These are phyloP conservation scores for Platanista minor DNA, from an alignment of 2,113 vertebrate genomes.

Conservation along the genomic window DNA sequence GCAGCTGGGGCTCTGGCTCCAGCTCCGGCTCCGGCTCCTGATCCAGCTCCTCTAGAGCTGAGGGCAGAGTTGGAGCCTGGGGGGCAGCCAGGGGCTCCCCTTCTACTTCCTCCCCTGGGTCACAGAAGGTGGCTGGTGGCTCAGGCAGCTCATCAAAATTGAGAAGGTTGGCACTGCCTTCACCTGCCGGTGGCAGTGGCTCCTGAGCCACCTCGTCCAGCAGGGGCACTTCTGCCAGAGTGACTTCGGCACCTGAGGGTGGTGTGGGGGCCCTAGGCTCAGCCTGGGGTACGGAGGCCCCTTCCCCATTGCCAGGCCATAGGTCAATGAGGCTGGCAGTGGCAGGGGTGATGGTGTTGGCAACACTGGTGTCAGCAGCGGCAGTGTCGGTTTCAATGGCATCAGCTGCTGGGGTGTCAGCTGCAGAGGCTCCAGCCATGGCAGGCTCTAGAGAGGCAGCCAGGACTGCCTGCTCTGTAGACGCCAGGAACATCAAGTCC, in stretches of 20 bases:
- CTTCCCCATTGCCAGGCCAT: constrained; percentile 84
- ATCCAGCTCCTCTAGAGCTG: constrained; percentile 69
- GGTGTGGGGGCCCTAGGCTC: constrained; percentile 72
- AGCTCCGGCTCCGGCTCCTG: constrained; percentile 73
- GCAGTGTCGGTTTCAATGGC: constrained; percentile 50
- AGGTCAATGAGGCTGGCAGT: constrained; percentile 86
- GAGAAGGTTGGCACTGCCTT: constrained; percentile 82
- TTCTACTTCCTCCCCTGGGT: constrained; percentile 79
- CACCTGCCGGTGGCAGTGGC: constrained; percentile 50
- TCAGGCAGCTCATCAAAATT: constrained; percentile 93
- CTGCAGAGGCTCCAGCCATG: neutral
- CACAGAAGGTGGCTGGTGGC: constrained; percentile 86
- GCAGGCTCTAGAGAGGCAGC: constrained; percentile 28
- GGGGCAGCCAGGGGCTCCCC: constrained; percentile 83
- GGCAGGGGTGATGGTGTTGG: constrained; percentile 61
- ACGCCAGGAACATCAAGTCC: constrained; percentile 77
- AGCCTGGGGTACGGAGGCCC: constrained; percentile 50
- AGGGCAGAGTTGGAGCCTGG: constrained; percentile 76
- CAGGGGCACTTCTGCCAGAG: constrained; percentile 67
- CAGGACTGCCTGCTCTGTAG: constrained; percentile 67
- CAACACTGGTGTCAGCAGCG: constrained; percentile 37
- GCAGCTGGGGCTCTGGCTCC: constrained; percentile 82
- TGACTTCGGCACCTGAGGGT: constrained; percentile 65
- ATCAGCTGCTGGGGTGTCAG: constrained; percentile 43
- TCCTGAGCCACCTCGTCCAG: constrained; percentile 65